Evolutionary conservation across 2,888 invertebrate genomes (phyloP).

Genomic region (Eupeodes luniger): DNA sequence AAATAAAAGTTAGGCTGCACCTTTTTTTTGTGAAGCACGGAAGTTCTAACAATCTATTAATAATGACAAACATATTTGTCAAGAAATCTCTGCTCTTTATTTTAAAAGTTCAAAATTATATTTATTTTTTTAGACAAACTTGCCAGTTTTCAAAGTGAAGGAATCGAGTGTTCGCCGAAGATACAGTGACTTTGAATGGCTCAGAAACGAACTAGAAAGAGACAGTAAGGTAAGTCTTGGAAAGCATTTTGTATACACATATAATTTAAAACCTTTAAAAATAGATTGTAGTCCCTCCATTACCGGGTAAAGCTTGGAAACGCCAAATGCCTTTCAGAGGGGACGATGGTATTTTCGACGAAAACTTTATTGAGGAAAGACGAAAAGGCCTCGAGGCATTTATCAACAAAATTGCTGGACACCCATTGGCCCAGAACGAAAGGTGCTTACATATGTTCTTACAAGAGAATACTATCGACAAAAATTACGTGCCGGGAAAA

Average conservation of each 20-base stretch:
- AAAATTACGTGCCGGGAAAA: conserved; percentile 99
- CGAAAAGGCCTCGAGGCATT: conserved; percentile 99
- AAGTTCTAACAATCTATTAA: too few species aligned
- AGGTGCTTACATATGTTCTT: conserved; percentile 99
- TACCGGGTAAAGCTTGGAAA: conserved; percentile 99
- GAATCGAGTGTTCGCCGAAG: conserved; percentile 98
- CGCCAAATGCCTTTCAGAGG: conserved; percentile 98
- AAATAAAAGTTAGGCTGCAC: too few species aligned
- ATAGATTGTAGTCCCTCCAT: conserved; percentile 98
- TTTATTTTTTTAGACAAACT: conserved; percentile 94
- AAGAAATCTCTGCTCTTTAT: too few species aligned
- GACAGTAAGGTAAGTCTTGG: conserved; percentile 94
- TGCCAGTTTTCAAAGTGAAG: conserved; percentile 99
- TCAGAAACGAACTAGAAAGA: conserved; percentile 98
- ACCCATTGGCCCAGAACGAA: conserved; percentile 99
- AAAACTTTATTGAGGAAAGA: conserved; percentile 99
- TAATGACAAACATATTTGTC: too few species aligned
- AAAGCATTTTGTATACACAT: not conserved
- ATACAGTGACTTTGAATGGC: conserved; percentile 99
- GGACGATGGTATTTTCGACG: conserved; percentile 99
- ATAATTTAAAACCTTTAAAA: not conserved
- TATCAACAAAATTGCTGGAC: conserved; percentile 99
- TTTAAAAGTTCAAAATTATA: too few species aligned
- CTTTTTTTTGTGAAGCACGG: too few species aligned
- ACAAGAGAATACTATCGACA: conserved; percentile 98